Evolutionary conservation across 1,140 invertebrate species (phyloP).

Genomic region (Steinernema khuongi): DNA sequence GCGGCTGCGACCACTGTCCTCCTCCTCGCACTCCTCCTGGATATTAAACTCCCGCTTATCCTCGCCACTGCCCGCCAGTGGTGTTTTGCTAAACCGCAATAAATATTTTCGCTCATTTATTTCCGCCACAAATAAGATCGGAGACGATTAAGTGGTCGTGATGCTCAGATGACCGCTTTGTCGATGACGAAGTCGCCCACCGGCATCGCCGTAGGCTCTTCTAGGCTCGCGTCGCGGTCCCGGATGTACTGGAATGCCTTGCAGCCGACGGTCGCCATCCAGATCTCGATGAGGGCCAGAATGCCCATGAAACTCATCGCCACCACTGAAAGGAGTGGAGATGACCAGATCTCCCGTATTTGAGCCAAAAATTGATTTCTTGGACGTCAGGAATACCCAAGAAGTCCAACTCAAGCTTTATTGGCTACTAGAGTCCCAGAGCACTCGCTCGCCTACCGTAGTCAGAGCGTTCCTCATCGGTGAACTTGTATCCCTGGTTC

Average conservation of each 20-base stretch:
- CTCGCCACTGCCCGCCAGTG: neutral
- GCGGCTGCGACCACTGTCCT: constrained; percentile 37
- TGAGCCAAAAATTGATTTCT: neutral
- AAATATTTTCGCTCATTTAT: constrained; percentile 6
- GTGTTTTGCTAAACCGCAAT: neutral
- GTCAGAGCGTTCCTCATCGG: neutral
- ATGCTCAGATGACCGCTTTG: neutral
- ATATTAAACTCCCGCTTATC: constrained; percentile 22
- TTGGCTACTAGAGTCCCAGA: no score
- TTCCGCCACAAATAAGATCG: neutral
- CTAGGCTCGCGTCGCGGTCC: constrained; percentile 9
- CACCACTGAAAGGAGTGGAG: neutral
- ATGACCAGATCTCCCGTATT: no score
- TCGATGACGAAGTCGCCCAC: constrained; percentile 5
- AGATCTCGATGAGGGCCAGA: neutral
- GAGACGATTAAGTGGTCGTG: neutral
- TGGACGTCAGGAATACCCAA: neutral
- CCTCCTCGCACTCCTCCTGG: constrained; percentile 31
- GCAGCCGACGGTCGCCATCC: neutral
- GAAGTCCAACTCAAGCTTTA: no score
- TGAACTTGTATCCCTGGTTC: constrained; percentile 7
- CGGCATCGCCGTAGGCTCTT: constrained; percentile 7
- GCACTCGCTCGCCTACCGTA: neutral
- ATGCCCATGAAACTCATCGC: neutral
- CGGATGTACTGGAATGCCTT: constrained; percentile 12